phyloP scores from a whole-genome alignment of 2,888 invertebrate species.

The Germaria angustata region DNA sequence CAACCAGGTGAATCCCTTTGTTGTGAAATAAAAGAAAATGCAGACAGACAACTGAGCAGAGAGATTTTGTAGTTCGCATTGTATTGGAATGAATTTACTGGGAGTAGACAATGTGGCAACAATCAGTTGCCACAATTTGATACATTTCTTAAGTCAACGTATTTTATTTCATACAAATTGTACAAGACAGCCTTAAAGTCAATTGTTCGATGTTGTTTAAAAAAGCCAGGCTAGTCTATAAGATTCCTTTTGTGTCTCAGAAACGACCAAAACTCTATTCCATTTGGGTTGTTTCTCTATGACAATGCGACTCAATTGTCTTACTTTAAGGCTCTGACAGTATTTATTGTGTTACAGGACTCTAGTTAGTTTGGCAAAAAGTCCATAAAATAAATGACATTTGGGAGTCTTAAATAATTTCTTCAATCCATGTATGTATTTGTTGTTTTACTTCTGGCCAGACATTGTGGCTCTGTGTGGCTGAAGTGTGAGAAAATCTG shows the following conservation, averaged over 20 bases:
- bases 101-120: slow-evolving; percentile 59
- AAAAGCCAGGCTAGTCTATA: slow-evolving; percentile 32
- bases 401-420: slow-evolving; percentile 40
- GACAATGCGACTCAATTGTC: slow-evolving; percentile 48
- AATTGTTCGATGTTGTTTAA: slow-evolving; percentile 36
- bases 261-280: background rate
- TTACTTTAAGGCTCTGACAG: slow-evolving; percentile 19
- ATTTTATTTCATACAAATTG: slow-evolving; percentile 20
- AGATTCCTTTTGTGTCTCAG: background rate
- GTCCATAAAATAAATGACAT: slow-evolving; percentile 43
- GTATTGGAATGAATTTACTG: slow-evolving; percentile 17
- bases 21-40: slow-evolving; percentile 63
- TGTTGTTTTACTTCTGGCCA: too few species aligned
- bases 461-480: slow-evolving; percentile 33
- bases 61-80: slow-evolving; percentile 16
- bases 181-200: slow-evolving; percentile 44
- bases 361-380: slow-evolving; percentile 48
- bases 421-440: slow-evolving; percentile 32
- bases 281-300: background rate
- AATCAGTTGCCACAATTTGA: slow-evolving; percentile 58
- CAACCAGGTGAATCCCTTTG: slow-evolving; percentile 76
- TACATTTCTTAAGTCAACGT: slow-evolving; percentile 31
- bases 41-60: slow-evolving; percentile 5
- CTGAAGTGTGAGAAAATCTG: slow-evolving; percentile 62
- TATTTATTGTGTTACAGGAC: slow-evolving; percentile 18